phyloP scores from a whole-genome alignment of 2,113 vertebrate species.

The Ailurus styani region DNA sequence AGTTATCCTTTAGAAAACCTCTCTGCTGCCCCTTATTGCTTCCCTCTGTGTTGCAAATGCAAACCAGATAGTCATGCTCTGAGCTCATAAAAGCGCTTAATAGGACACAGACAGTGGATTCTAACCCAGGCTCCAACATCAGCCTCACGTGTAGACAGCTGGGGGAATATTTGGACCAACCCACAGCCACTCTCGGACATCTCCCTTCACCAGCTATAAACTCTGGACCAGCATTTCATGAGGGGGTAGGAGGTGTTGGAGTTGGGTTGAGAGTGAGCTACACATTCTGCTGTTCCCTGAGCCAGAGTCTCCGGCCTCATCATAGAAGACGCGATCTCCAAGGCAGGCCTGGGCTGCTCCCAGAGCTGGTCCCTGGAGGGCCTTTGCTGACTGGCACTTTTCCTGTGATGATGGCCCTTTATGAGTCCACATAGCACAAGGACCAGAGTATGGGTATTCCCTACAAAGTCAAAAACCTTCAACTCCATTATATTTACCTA shows the following conservation, averaged over 20 bases:
- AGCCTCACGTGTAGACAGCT: not conserved
- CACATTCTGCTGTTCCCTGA: not conserved
- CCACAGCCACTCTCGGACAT: not conserved
- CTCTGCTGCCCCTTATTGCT: not conserved
- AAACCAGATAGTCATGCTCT: slow-evolving; percentile 32
- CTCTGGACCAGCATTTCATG: not conserved
- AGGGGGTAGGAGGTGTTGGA: not conserved
- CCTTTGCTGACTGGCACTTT: not conserved
- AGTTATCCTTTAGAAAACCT: slow-evolving; percentile 20
- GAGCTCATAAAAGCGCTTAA: slow-evolving; percentile 32
- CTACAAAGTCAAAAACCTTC: not conserved
- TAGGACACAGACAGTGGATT: not conserved
- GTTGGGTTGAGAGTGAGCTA: not conserved
- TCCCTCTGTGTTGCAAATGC: slow-evolving; percentile 30
- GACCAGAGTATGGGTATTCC: not conserved
- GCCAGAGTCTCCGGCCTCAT: not conserved
- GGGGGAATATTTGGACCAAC: not conserved
- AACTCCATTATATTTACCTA: not conserved
- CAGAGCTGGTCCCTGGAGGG: not conserved
- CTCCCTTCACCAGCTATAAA: not conserved
- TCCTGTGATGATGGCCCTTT: not conserved
- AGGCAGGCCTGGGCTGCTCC: not conserved
- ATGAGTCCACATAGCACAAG: not conserved
- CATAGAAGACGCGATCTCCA: not conserved
- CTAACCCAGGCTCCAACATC: not conserved